phyloP scores from a whole-genome alignment of 2,113 vertebrate genomes.

The Lycocorax pyrrhopterus region DNA sequence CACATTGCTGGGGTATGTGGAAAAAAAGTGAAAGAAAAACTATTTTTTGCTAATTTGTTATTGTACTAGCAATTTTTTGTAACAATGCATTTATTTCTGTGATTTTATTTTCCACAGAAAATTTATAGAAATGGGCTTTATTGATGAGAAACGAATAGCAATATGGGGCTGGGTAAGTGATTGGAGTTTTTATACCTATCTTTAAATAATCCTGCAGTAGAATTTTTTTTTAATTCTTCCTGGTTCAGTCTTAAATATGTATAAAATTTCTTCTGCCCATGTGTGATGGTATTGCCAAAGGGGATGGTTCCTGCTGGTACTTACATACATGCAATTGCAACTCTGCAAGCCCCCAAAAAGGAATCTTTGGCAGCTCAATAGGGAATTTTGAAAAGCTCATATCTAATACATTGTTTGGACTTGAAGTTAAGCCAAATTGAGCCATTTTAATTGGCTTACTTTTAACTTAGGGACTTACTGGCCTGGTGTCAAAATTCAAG shows the following conservation, averaged over 20 bases:
- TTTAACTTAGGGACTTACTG: not conserved
- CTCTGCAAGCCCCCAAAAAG: not conserved
- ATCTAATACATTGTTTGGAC: not conserved
- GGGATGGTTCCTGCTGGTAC: not conserved
- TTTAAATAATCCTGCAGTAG: not conserved
- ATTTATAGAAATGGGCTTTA: constrained; percentile 84
- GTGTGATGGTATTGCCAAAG: not conserved
- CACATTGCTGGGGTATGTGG: not conserved
- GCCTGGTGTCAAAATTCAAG: not conserved
- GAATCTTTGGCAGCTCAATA: not conserved
- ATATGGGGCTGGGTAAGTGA: constrained; percentile 86
- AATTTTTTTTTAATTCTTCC: not conserved
- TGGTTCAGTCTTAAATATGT: not conserved
- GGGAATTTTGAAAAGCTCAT: not conserved
- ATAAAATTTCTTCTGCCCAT: not conserved
- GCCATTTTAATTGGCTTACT: not conserved
- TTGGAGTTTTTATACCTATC: not conserved
- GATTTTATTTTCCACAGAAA: constrained; percentile 71
- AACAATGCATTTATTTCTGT: constrained; percentile 48
- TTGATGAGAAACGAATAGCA: constrained; percentile 81
- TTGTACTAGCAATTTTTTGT: not conserved
- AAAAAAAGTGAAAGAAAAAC: constrained; percentile 12
- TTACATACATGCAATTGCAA: not conserved
- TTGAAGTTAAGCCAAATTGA: not conserved
- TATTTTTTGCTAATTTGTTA: not conserved